Evolutionary conservation across 2,888 invertebrate genomes (phyloP).

Genomic region (Synanthedon formicaeformis): DNA sequence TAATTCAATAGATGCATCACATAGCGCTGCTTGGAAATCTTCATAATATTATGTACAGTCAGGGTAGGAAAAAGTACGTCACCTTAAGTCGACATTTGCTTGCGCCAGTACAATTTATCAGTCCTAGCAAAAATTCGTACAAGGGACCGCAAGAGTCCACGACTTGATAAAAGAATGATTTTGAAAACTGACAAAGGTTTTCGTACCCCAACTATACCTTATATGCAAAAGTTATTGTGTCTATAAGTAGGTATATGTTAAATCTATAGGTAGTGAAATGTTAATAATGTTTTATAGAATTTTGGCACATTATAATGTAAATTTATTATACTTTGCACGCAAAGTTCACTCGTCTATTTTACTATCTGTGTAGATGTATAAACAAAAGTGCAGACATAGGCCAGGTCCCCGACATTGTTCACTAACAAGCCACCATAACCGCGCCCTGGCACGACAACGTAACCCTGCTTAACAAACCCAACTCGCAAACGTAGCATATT

Average conservation of each 20-base stretch:
- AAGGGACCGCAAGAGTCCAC: too few relatives aligned
- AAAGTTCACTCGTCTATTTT: not conserved
- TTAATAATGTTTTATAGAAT: not conserved
- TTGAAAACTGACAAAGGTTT: too few relatives aligned
- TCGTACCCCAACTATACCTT: too few relatives aligned
- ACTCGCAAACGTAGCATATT: not conserved
- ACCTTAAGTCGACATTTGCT: too few relatives aligned
- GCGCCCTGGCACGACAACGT: conserved; percentile 43
- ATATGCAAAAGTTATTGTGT: too few relatives aligned
- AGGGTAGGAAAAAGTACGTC: too few relatives aligned
- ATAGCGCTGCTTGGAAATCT: too few relatives aligned
- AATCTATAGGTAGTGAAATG: not conserved
- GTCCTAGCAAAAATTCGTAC: too few relatives aligned
- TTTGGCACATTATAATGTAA: not conserved
- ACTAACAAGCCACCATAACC: conserved; percentile 58
- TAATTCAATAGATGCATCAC: not conserved
- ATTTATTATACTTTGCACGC: not conserved
- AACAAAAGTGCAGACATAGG: conserved; percentile 12
- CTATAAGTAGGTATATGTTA: not conserved
- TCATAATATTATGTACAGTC: too few relatives aligned
- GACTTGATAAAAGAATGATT: too few relatives aligned
- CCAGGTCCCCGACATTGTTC: conserved; percentile 44
- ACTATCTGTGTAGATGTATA: not conserved
- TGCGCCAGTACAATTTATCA: too few relatives aligned
- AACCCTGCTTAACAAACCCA: conserved; percentile 14